Evolutionary conservation across 1,140 invertebrate species (phyloP).

Genomic region (Drosophila fuyamai): DNA sequence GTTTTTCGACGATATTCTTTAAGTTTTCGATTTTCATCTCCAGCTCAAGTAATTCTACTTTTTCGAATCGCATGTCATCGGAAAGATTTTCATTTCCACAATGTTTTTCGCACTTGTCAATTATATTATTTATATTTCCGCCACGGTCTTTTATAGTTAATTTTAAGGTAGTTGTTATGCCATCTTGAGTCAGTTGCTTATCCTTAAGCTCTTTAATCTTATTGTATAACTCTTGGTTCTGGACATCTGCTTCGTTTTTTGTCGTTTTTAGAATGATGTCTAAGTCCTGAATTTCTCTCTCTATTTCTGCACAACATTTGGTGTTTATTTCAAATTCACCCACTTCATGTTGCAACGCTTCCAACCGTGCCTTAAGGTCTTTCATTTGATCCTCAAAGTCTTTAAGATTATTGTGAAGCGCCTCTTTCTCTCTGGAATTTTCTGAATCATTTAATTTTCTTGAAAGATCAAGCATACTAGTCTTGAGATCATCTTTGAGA

Average conservation of each 20-base stretch:
- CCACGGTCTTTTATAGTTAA: not conserved
- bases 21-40: not conserved
- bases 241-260: not conserved
- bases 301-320: constrained; percentile 25
- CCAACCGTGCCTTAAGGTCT: not conserved
- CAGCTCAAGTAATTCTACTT: not conserved
- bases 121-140: not conserved
- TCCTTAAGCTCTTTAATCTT: constrained; percentile 9
- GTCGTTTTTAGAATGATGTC: not conserved
- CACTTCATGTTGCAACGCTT: constrained; percentile 18
- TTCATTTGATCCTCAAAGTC: constrained; percentile 7
- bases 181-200: constrained; percentile 15
- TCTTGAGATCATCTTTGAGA: constrained; percentile 16
- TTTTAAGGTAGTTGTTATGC: not conserved
- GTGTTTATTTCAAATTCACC: not conserved
- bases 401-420: not conserved
- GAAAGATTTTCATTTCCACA: not conserved
- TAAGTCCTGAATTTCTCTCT: not conserved
- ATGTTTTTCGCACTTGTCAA: constrained; percentile 6
- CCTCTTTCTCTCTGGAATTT: not conserved
- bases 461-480: not conserved
- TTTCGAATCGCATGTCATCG: not conserved
- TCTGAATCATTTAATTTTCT: not conserved
- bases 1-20: not conserved
- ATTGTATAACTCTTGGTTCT: not conserved